Conservation (phyloP, 2,113 vertebrate species). For the Cichladusa arquata region DNA sequence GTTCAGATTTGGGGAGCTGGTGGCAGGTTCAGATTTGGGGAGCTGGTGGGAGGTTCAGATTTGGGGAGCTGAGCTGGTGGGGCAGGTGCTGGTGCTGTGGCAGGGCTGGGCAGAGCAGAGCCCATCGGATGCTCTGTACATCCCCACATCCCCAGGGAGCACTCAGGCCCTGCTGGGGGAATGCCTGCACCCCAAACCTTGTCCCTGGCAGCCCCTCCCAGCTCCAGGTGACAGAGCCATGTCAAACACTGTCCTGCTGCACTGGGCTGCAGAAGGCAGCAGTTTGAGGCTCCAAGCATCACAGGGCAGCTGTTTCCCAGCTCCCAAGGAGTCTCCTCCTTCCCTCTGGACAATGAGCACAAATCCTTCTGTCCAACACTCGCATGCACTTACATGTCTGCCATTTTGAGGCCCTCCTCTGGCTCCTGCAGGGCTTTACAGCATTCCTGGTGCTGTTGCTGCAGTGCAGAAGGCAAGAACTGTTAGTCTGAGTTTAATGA, state of each 20-base stretch:
- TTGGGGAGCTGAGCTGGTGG: accelerated
- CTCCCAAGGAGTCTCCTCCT: background rate
- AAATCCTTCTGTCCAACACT: background rate
- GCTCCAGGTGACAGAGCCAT: background rate
- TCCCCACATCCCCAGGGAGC: background rate
- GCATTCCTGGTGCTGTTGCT: background rate
- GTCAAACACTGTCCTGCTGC: background rate
- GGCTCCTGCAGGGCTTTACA: background rate
- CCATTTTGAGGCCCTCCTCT: background rate
- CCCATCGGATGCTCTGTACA: accelerated
- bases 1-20: background rate
- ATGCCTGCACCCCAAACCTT: background rate
- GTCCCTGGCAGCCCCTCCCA: background rate
- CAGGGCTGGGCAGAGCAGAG: accelerated
- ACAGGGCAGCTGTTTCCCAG: background rate
- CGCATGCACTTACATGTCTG: background rate
- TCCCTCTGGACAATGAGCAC: background rate
- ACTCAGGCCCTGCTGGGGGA: background rate
- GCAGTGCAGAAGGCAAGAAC: background rate
- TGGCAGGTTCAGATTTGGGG: background rate
- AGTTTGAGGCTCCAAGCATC: accelerated
- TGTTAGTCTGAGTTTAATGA: background rate
- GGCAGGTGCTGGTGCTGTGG: background rate
- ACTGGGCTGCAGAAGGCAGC: accelerated
- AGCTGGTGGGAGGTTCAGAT: background rate